phyloP scores from a whole-genome alignment of 64 coral and sea anemone genomes.

The Montipora sp. region DNA sequence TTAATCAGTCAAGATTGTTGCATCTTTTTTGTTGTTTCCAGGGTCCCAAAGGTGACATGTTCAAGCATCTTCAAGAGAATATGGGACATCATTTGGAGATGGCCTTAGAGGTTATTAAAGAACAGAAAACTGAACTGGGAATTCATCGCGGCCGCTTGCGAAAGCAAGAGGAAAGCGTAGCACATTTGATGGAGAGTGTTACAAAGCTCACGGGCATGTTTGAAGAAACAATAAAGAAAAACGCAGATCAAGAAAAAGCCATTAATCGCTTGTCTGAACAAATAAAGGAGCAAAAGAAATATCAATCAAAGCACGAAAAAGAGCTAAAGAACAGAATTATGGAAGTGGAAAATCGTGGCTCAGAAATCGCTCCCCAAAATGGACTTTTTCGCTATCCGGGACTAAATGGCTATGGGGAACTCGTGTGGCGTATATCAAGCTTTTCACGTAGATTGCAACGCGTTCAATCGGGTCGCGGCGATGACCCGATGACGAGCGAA shows the following conservation, averaged over 20 bases:
- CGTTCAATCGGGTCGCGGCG: constrained; percentile 78
- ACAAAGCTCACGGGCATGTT: constrained; percentile 64
- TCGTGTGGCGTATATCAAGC: constrained; percentile 83
- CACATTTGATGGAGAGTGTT: constrained; percentile 74
- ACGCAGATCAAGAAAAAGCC: constrained; percentile 70
- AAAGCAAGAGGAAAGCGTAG: constrained; percentile 75
- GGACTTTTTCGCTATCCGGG: constrained; percentile 70
- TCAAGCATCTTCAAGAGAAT: constrained; percentile 72
- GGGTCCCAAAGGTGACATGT: constrained; percentile 74
- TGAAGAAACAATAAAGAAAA: constrained; percentile 66
- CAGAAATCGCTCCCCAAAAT: constrained; percentile 43
- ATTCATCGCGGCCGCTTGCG: constrained; percentile 66
- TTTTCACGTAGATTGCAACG: constrained; percentile 74
- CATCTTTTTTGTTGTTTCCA: neutral
- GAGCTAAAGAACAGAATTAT: constrained; percentile 62
- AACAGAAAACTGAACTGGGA: constrained; percentile 82
- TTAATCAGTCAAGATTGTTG: too few species aligned
- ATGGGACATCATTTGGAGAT: constrained; percentile 79
- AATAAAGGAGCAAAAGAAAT: constrained; percentile 84
- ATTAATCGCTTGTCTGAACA: constrained; percentile 78
- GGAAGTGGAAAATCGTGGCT: constrained; percentile 57
- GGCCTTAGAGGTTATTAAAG: constrained; percentile 84
- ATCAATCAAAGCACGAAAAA: constrained; percentile 79
- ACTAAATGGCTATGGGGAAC: constrained; percentile 88
- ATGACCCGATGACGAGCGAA: constrained; percentile 95